Base-by-base conservation (phyloP, 2,797 vertebrate genomes). In the Oreochromis grahami region DNA sequence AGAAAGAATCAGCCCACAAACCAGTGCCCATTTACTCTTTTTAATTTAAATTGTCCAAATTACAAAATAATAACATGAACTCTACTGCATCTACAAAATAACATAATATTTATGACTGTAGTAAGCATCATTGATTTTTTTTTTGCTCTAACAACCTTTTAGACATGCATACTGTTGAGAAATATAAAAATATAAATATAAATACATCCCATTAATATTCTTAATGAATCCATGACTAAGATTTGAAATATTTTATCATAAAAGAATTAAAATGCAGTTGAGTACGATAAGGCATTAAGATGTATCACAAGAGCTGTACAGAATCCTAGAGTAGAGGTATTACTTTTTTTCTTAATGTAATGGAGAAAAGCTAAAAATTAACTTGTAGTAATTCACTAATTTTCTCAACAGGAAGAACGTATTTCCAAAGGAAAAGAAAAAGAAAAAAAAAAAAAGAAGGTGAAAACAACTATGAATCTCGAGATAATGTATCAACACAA, bases 101-200 rank as follows among this genome's bases (percentile, higher is more conserved):
- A 95, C 93, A 94, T 90, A 92, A 94, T 93, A 94, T 93, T 93
- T 89, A 96, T 95, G 93, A 96, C 95, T 93, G 94, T 95, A 93
- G 90, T 96, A 96, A 97, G 95, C 95, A 94, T 96, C 90, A 87
- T 91, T 85, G 86, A 91, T 93, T 91, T 93, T 92, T 91, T 86
- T 88, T 90, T 94, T 93, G 89, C 95, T 94, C 94, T 95, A 96
- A 94, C 94, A 94, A 94, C 89, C 87, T 93, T 97, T 96, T 94
- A 96, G 95, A 96, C 96, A 97, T 96, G 96, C 96, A 96, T 96
- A 97, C 95, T 96, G 96, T 94, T 96, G 95, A 96, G 96, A 97
- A 97, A 96, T 97, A 97, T 96, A 97, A 96, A 97, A 96, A 97
- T 97, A 97, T 97, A 97, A 96, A 96, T 96, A 97, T 97, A 96